Evolutionary conservation across 1,140 invertebrate genomes (phyloP), one percentile per base, ranked within the genome.

Genomic region (Neodiprion pinetum): DNA sequence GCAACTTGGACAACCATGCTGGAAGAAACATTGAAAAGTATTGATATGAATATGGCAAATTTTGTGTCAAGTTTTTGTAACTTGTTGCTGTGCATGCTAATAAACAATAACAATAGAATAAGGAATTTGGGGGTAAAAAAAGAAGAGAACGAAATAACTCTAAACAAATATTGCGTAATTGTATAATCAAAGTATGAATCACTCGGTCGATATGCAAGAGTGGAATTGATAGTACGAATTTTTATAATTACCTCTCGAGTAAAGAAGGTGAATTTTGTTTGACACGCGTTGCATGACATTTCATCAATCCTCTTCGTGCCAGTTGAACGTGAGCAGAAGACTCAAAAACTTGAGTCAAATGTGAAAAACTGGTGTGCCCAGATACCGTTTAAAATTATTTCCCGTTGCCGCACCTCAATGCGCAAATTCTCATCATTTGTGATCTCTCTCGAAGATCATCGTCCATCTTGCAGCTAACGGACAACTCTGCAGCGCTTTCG

Each of bases 1-100:
- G 79, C 88, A 89, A 21, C 76, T 83, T 14, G 87, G 85, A 77
- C 88, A 89, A 71, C 79, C 85, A 75, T 84, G 76, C 87, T 88
- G 70, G 72, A 77, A 53, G 9, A 70, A 48, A 77, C 14, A 48
- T 76, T 48, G 72, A 74, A 50, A 70, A 67, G 9, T 23, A 2
- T 65, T 48, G 14, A 76, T 14, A 66, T n/a, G 65, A 61, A 74
- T 40, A 23, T 61, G 1, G 53, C 12, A 61, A 40, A 23, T 61
- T 74, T 12, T 61, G 17, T 21, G 17, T 21, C 17, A 21, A 21
- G 1, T 21, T 21, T 21, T 21, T 40, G 2, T 40, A 40, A 40
- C 28, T 40, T 40, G 28, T 40, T 40, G 28, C 28, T 40, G 28
- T 5, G 28, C 28, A 40, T 40, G 28, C 5, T 40, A 40, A 40